These are phyloP conservation scores for Lepidocyrtinus sp. DNA, from an alignment of 2,888 invertebrate genomes.

Conservation along the genomic window DNA sequence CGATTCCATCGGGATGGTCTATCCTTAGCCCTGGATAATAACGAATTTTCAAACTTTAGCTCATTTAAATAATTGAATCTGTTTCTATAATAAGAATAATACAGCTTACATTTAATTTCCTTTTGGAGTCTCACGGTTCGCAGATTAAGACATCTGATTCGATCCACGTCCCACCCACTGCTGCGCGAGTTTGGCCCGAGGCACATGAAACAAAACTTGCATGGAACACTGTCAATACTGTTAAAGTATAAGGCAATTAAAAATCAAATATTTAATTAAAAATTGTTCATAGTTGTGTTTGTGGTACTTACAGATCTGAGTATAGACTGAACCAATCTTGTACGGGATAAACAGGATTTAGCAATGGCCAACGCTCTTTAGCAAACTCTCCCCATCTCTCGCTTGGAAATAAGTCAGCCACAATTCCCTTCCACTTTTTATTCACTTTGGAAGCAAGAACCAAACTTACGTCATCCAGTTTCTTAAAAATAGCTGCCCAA, in stretches of 20 bases:
- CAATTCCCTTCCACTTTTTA: slow-evolving; percentile 85
- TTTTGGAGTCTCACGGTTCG: slow-evolving; percentile 66
- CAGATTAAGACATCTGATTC: slow-evolving; percentile 45
- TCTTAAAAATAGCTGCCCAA: slow-evolving; percentile 88
- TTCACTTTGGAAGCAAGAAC: slow-evolving; percentile 92
- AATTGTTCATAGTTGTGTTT: not conserved
- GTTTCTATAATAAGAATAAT: slow-evolving; percentile 9
- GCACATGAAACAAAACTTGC: slow-evolving; percentile 82
- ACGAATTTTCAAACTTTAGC: not conserved
- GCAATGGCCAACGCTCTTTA: slow-evolving; percentile 88
- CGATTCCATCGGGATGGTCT: slow-evolving; percentile 90
- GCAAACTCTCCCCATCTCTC: slow-evolving; percentile 87
- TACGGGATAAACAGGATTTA: slow-evolving; percentile 81
- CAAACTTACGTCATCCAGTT: slow-evolving; percentile 92
- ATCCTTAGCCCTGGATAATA: slow-evolving; percentile 78
- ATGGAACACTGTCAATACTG: slow-evolving; percentile 87
- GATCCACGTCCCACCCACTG: too few species aligned
- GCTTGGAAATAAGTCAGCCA: slow-evolving; percentile 84
- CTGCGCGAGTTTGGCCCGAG: slow-evolving; percentile 56
- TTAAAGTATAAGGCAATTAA: slow-evolving; percentile 62
- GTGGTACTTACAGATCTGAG: slow-evolving; percentile 74
- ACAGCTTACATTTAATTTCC: slow-evolving; percentile 67
- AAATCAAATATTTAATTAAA: not conserved
- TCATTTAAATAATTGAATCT: not conserved
- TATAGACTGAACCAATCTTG: slow-evolving; percentile 74